phyloP scores from a whole-genome alignment of 2,113 vertebrate genomes.

The Meriones unguiculatus region DNA sequence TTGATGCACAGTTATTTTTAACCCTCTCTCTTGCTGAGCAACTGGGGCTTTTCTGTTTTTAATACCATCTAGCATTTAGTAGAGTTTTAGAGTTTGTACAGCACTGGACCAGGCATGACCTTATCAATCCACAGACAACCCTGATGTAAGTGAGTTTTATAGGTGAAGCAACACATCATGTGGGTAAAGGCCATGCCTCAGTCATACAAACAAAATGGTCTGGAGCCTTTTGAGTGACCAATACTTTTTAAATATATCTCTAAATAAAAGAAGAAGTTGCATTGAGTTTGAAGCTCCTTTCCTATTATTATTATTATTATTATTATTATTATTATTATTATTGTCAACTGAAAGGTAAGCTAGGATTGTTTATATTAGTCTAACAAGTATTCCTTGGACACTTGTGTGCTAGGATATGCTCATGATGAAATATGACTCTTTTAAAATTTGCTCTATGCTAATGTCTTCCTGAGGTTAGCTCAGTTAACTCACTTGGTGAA shows the following conservation, averaged over 20 bases:
- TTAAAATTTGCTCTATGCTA: not conserved
- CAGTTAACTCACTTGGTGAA: not conserved
- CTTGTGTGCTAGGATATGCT: not conserved
- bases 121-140: not conserved
- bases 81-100: not conserved
- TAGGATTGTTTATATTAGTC: not conserved
- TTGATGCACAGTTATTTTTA: constrained; percentile 57
- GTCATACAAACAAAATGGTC: not conserved
- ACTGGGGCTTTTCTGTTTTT: constrained; percentile 10
- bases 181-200: not conserved
- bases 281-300: not conserved
- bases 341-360: not conserved
- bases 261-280: not conserved
- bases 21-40: constrained; percentile 4
- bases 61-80: not conserved
- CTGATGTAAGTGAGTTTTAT: not conserved
- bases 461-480: not conserved
- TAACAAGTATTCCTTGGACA: not conserved
- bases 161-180: not conserved
- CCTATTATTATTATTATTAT: not conserved
- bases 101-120: not conserved
- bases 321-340: too few species aligned
- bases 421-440: not conserved
- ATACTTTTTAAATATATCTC: not conserved
- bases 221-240: not conserved